These are phyloP conservation scores for Sebastes oblongus DNA, from an alignment of 2,797 vertebrate species.

Conservation along the genomic window DNA sequence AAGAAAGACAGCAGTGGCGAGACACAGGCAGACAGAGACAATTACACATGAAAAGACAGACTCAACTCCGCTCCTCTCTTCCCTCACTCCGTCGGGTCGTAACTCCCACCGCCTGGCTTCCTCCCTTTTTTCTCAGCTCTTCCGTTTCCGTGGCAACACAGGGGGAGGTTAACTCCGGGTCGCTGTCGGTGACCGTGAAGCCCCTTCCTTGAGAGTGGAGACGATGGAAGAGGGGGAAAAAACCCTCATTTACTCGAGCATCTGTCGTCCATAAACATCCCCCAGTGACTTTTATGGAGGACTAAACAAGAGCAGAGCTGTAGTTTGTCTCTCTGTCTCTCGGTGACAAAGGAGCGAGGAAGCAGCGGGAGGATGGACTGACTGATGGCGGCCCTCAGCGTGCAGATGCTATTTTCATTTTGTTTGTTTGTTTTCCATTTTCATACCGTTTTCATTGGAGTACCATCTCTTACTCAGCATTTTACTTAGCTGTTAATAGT, in stretches of 20 bases:
- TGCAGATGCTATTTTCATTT: slow-evolving; percentile 67
- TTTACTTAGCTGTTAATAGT: background rate
- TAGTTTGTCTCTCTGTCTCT: slow-evolving; percentile 50
- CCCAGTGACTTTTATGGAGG: slow-evolving; percentile 80
- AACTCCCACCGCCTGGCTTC: slow-evolving; percentile 73
- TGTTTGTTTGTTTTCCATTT: slow-evolving; percentile 36
- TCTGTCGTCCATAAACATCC: slow-evolving; percentile 85
- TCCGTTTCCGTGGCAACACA: slow-evolving; percentile 75
- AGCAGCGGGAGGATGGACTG: slow-evolving; percentile 66
- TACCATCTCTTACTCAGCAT: background rate
- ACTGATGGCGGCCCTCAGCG: slow-evolving; percentile 59
- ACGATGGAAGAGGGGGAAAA: slow-evolving; percentile 39
- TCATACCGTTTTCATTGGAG: slow-evolving; percentile 12
- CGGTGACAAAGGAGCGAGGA: slow-evolving; percentile 71
- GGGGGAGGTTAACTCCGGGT: slow-evolving; percentile 80
- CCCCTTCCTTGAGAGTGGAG: slow-evolving; percentile 54
- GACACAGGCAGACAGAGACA: slow-evolving; percentile 44
- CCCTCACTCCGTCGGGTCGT: slow-evolving; percentile 57
- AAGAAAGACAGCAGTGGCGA: slow-evolving; percentile 41
- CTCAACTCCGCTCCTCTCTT: slow-evolving; percentile 38
- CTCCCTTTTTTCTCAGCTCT: slow-evolving; percentile 74
- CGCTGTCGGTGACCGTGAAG: slow-evolving; percentile 64
- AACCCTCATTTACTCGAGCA: slow-evolving; percentile 75
- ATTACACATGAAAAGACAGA: slow-evolving; percentile 47
- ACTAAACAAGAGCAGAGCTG: slow-evolving; percentile 72